phyloP scores from a whole-genome alignment of 35 echinoderm and acorn worm genomes.

The Ophiothrix spiculata region DNA sequence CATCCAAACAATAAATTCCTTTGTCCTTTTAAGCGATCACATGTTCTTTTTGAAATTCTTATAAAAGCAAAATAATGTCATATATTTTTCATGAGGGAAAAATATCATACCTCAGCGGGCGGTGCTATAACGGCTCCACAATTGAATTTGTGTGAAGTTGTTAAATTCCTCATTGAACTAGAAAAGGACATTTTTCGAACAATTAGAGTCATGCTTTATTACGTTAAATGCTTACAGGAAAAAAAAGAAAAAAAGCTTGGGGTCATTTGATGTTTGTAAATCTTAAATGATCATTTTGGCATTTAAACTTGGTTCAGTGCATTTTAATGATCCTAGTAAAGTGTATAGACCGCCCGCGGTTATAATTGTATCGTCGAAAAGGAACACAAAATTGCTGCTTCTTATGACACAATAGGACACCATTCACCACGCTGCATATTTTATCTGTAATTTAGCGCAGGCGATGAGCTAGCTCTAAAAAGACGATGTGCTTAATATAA shows the following conservation, averaged over 20 bases:
- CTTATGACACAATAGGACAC: background rate
- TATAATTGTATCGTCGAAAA: slow-evolving; percentile 2
- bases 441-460: slow-evolving; percentile 9
- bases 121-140: background rate
- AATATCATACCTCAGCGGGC: background rate
- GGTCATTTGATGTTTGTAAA: slow-evolving; percentile 2
- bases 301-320: background rate
- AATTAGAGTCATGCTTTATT: background rate
- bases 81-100: background rate
- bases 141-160: background rate
- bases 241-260: too few relatives aligned
- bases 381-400: background rate
- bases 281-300: slow-evolving; percentile 3
- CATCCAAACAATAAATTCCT: too few relatives aligned
- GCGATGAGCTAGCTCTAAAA: slow-evolving; percentile 15
- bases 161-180: background rate
- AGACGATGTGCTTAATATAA: slow-evolving; percentile 4
- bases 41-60: too few relatives aligned
- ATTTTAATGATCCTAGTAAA: background rate
- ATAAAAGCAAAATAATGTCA: too few relatives aligned
- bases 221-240: background rate
- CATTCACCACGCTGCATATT: background rate
- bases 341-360: background rate
- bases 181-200: background rate
- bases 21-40: too few relatives aligned